Base-by-base conservation (phyloP, 2,113 vertebrate species). In the Callionymus lyra region DNA sequence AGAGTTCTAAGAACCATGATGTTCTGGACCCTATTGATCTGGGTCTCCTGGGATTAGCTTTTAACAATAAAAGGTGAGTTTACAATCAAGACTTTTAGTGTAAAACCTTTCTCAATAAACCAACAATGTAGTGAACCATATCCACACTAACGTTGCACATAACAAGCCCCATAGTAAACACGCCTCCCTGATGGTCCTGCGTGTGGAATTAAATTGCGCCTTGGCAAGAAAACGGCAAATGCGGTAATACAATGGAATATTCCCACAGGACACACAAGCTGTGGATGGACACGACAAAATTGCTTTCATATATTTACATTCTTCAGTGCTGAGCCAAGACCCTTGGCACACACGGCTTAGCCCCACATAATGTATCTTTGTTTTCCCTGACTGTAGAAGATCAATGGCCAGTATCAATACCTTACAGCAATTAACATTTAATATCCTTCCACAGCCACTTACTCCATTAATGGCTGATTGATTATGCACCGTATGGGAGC, bases 391-490 rank as follows among this genome's bases (percentile, higher is more conserved):
- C 80, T 80, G 75, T 74, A 84, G 49, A 38, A 61, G 72, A 83
- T 85, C 84, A 77, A 85, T 85, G 59, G 41, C 19, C 53, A 68
- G 72, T 80, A 83, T 85, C 81, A 67, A 85, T 85, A 82, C 69
- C 76, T 78, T 79, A 76, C 82, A 84, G 80, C 84, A 85, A 86
- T 86, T 86, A 85, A 85, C 82, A 86, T 85, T 85, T 85, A 83
- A 86, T 86, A 86, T 84, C 84, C 76, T 78, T 83, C 73, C 76
- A 80, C 77, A 83, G 79, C 80, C 81, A 84, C 82, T 85, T 86
- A 83, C 75, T 85, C 82, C 82, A 85, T 85, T 85, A 86, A 82
- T 82, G 75, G 69, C 12, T 70, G 74, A 86, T 86, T 84, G 82
- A 86, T 86, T 86, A 83, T 84, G 76, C 61, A 31, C 56, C 58